Conservation (phyloP, 2,888 invertebrate genomes). For the Holacanthella duospinosa region DNA sequence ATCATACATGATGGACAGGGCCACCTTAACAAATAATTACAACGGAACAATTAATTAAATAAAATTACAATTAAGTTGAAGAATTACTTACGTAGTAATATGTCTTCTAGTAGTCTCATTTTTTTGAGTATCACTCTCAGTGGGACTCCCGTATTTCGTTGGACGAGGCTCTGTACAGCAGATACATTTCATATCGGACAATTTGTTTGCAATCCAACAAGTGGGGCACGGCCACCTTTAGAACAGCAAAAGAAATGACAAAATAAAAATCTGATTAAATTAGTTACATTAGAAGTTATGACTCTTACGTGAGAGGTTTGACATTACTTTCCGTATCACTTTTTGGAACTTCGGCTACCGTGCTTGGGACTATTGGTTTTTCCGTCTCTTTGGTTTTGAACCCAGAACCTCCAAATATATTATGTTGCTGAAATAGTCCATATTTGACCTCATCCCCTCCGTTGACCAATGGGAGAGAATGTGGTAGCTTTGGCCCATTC, state of each 20-base stretch:
- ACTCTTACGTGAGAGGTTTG: background rate
- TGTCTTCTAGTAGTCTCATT: background rate
- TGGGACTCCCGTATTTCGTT: background rate
- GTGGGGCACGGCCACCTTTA: constrained; percentile 2
- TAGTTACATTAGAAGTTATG: too few relatives aligned
- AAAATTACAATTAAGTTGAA: background rate
- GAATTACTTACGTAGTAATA: background rate
- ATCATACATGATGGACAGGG: background rate
- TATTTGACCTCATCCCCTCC: background rate
- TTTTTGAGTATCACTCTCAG: background rate
- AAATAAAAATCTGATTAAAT: too few relatives aligned
- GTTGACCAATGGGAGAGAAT: background rate
- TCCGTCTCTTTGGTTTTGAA: too few relatives aligned
- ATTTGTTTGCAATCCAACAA: constrained; percentile 1
- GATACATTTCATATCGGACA: background rate
- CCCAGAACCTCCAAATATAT: too few relatives aligned
- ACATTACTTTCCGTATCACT: background rate
- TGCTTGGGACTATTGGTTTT: too few relatives aligned
- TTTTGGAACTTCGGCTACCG: background rate
- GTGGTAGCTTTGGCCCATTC: background rate
- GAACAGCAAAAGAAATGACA: background rate
- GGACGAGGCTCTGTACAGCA: background rate
- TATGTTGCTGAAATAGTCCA: too few relatives aligned
- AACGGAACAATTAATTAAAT: too few relatives aligned
- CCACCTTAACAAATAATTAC: too few relatives aligned